Evolutionary conservation across 1,140 invertebrate genomes (phyloP).

Genomic region (Neodiprion lecontei): DNA sequence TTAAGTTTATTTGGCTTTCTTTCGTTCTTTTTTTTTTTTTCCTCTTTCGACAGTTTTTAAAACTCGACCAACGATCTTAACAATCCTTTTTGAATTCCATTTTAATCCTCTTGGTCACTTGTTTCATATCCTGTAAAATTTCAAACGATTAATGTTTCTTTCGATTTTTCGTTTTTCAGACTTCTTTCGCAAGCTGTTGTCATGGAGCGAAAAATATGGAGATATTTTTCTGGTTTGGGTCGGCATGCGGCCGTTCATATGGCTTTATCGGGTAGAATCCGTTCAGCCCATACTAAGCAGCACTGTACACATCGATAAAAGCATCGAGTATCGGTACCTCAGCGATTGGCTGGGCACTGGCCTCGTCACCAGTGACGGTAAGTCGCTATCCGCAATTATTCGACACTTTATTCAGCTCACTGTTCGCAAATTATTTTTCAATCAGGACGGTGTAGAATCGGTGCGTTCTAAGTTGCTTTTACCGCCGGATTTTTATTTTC

Average conservation of each 20-base stretch:
- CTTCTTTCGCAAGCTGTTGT: constrained; percentile 41
- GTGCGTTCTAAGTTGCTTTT: too few relatives aligned
- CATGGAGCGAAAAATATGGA: constrained; percentile 44
- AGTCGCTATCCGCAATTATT: background rate
- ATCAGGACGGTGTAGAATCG: too few relatives aligned
- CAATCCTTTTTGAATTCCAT: too few relatives aligned
- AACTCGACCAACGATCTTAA: too few relatives aligned
- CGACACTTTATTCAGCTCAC: background rate
- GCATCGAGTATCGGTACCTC: constrained; percentile 68
- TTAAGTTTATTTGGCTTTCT: background rate
- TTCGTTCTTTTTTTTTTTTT: constrained; percentile 11
- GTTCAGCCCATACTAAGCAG: constrained; percentile 50
- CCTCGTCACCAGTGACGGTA: constrained; percentile 62
- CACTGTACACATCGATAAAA: constrained; percentile 67
- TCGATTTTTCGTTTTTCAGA: constrained; percentile 31
- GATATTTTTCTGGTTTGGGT: constrained; percentile 51
- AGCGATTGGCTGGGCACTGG: constrained; percentile 71
- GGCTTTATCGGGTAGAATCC: constrained; percentile 44
- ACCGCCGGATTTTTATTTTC: too few relatives aligned
- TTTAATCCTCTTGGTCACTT: too few relatives aligned
- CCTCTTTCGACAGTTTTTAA: too few relatives aligned
- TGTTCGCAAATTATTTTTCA: too few relatives aligned
- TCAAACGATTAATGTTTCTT: background rate
- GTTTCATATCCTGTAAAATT: background rate
- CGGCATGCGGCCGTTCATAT: constrained; percentile 47